A percentile compares a stretch with the other conserved stretches of the same genome.
Evolutionary conservation across 2,888 invertebrate species (phyloP).

Genomic region (Eilema caniola): DNA sequence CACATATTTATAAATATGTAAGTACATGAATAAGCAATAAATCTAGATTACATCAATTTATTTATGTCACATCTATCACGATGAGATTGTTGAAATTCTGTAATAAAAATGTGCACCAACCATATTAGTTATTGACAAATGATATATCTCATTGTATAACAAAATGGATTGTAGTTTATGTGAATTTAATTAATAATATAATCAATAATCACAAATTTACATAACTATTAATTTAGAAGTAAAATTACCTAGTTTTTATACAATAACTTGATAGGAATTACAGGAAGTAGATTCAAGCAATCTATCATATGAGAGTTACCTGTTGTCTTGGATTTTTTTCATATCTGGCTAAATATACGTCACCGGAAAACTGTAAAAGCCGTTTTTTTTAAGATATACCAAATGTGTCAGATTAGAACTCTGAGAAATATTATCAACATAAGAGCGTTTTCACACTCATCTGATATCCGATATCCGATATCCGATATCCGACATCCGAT

Average conservation of each 20-base stretch:
- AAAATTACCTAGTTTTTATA: neutral
- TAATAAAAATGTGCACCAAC: no score
- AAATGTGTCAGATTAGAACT: no score
- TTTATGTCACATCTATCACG: neutral
- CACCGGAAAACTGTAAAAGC: no score
- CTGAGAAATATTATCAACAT: no score
- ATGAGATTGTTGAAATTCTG: neutral
- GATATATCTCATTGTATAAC: neutral
- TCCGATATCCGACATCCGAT: no score
- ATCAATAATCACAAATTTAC: neutral
- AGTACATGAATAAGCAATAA: neutral
- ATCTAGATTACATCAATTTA: neutral
- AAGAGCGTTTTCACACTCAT: no score
- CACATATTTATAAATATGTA: neutral
- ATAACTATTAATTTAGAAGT: neutral
- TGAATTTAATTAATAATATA: constrained; percentile 4
- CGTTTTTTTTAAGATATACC: no score
- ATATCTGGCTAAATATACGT: no score
- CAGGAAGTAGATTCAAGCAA: neutral
- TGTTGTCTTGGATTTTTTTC: neutral
- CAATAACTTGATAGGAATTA: neutral
- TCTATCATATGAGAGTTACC: neutral
- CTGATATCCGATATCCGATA: no score
- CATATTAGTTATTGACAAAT: neutral
- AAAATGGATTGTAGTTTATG: neutral